A percentile compares a stretch with the other conserved stretches of the same genome.
phyloP scores from a whole-genome alignment of 92 coral and sea anemone species.

The Bergia sp. region DNA sequence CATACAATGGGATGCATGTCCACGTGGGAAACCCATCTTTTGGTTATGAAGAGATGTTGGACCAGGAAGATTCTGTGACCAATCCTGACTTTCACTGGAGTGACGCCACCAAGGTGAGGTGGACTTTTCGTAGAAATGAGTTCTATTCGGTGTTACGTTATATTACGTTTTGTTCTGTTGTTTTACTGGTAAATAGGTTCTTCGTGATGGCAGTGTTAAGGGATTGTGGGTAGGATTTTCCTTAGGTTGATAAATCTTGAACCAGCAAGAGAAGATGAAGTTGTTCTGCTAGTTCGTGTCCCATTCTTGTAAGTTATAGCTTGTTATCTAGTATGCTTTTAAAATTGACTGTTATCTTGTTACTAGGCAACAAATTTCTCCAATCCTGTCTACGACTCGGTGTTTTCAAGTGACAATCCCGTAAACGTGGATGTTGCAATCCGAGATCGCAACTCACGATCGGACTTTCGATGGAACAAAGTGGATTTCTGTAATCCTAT shows the following conservation, averaged over 20 bases:
- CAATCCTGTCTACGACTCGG: constrained; percentile 95
- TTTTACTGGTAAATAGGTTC: too few relatives aligned
- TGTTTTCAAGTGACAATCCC: constrained; percentile 65
- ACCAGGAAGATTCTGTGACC: constrained; percentile 61
- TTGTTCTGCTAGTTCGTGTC: too few relatives aligned
- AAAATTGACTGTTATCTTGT: background rate
- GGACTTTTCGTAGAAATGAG: too few relatives aligned
- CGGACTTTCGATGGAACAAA: constrained; percentile 79
- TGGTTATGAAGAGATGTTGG: constrained; percentile 93
- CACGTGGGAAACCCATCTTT: constrained; percentile 90
- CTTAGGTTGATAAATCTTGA: too few relatives aligned
- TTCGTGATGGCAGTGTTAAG: too few relatives aligned
- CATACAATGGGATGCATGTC: constrained; percentile 75
- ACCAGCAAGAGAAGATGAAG: too few relatives aligned
- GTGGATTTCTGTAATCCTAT: constrained; percentile 95
- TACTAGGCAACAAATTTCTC: constrained; percentile 85
- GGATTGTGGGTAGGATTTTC: too few relatives aligned
- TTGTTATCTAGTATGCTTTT: background rate
- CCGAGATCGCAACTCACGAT: constrained; percentile 61
- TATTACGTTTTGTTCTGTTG: background rate
- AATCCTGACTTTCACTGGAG: constrained; percentile 60
- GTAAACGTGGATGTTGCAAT: constrained; percentile 71
- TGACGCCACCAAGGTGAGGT: constrained; percentile 63
- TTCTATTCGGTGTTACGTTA: background rate
- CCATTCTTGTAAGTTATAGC: background rate